These are phyloP conservation scores for Centropus unirufus DNA, from an alignment of 2,113 vertebrate genomes.

Conservation along the genomic window DNA sequence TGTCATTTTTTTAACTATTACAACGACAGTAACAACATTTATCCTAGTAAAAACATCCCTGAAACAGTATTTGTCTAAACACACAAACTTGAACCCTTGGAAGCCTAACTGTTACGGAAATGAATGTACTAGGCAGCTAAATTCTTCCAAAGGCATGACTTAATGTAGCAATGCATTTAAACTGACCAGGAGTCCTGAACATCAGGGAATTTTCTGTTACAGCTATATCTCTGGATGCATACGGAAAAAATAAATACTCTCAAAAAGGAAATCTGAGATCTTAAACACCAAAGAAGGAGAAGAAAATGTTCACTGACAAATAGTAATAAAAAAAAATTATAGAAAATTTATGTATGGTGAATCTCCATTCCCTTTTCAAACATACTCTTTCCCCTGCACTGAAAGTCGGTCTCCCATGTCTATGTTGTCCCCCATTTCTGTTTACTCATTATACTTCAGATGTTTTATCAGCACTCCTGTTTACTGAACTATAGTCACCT, in stretches of 20 bases:
- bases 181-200: background rate
- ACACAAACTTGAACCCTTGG: background rate
- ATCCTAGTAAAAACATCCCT: background rate
- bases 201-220: background rate
- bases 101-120: background rate
- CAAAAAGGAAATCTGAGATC: background rate
- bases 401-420: background rate
- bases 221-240: background rate
- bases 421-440: background rate
- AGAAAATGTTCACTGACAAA: background rate
- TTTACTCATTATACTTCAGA: background rate
- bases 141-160: background rate
- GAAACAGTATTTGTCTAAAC: background rate
- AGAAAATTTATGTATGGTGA: fast-evolving
- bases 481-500: background rate
- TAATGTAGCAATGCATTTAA: background rate
- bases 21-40: background rate
- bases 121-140: background rate
- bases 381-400: background rate
- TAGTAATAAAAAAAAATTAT: background rate
- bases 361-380: background rate
- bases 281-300: background rate
- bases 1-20: background rate
- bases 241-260: background rate
- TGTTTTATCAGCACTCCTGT: background rate